Evolutionary conservation across 2,888 invertebrate species (phyloP).

Genomic region (Macaria notata): DNA sequence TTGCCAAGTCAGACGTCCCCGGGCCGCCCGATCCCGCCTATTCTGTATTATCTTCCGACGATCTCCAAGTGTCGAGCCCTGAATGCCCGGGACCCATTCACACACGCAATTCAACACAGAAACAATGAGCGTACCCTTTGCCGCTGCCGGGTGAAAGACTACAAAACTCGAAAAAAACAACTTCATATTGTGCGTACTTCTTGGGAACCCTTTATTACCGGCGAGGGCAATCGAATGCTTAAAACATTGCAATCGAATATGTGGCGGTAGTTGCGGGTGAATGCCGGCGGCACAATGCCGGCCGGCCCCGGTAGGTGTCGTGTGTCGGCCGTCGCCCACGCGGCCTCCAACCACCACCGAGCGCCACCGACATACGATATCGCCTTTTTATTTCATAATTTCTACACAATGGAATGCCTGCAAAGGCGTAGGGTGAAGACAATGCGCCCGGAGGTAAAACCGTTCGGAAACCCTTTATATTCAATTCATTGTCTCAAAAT

Average conservation of each 20-base stretch:
- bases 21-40: conserved; percentile 68
- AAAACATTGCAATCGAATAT: conserved; percentile 79
- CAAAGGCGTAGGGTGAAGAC: conserved; percentile 79
- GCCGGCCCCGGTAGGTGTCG: conserved; percentile 56
- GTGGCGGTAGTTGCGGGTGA: conserved; percentile 60
- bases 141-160: conserved; percentile 68
- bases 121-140: conserved; percentile 78
- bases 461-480: conserved; percentile 79
- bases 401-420: conserved; percentile 70
- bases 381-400: conserved; percentile 80
- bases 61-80: conserved; percentile 69
- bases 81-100: conserved; percentile 74
- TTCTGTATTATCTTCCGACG: conserved; percentile 69
- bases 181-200: conserved; percentile 64
- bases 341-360: conserved; percentile 59
- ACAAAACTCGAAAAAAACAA: conserved; percentile 66
- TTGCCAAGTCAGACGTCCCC: conserved; percentile 57
- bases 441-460: conserved; percentile 80
- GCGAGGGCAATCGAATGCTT: conserved; percentile 80
- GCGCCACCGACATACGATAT: conserved; percentile 74
- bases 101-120: conserved; percentile 72
- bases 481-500: conserved; percentile 79
- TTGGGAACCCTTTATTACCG: conserved; percentile 77
- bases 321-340: conserved; percentile 53
- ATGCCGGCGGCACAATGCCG: conserved; percentile 54